Base-by-base conservation (phyloP, 2,888 invertebrate genomes). In the Apamea epomidion region DNA sequence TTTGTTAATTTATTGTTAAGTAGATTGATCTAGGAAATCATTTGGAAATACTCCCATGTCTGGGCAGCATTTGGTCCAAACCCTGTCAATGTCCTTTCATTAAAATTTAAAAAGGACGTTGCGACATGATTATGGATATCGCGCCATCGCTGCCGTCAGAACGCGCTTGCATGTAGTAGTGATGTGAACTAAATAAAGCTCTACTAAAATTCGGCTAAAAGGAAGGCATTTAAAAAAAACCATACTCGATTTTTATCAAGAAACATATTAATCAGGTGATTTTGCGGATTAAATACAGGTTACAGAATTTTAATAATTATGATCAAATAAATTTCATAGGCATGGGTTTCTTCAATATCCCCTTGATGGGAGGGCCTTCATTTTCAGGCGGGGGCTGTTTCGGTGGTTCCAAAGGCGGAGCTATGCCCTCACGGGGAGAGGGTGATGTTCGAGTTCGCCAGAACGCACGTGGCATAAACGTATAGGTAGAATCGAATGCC, bases 261-360 rank as follows among this genome's bases (percentile, higher is more conserved):
- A 54, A 54, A 10, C 58, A 58, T 58, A 76, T 70, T 76, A 82
- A 62, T 81, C 32, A 72, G 71, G 60, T 80, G 77, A 86, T 81
- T 86, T 85, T 29, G 48, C 58, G 1, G 45, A 60, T 79, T 68
- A 78, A 74, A 85, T 69, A 76, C n/a, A 60, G 76, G 6, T 65
- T 69, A 82, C 58, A 69, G 70, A 16, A 18, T 18, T 25, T 16
- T 37, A 72, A 37, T 25, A 70, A 54, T 6, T 45, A 73, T 2
- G 8, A 70, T 60, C 80, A 96, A 90, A 97, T 94, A 91, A 95
- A 97, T 92, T 96, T 97, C 90, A 97, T 94, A 10, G 97, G 97
- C 97, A 97, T 97, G 0, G 97, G 96, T 91, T 96, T 97, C 85
- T 97, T 97, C 54, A 97, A 88, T 83, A 97, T 97, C 83, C 97